Evolutionary conservation across 2,888 invertebrate species (phyloP).

Genomic region (Halocaridina rubra): DNA sequence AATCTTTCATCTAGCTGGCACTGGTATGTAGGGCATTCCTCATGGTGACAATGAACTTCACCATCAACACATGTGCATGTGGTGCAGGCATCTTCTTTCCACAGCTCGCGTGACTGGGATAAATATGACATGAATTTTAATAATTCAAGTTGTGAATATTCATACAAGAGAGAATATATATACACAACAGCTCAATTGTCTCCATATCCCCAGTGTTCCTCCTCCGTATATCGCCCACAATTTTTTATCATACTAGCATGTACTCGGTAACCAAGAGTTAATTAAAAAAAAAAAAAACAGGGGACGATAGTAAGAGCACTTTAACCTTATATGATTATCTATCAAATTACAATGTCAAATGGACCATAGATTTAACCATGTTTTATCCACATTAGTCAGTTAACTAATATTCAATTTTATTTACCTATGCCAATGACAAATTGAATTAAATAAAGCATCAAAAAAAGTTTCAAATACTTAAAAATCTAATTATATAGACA

Average conservation of each 20-base stretch:
- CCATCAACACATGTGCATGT: constrained; percentile 60
- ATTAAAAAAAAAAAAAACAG: not conserved
- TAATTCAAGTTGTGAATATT: not conserved
- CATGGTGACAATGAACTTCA: constrained; percentile 43
- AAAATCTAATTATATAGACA: too few relatives aligned
- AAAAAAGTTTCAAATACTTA: too few relatives aligned
- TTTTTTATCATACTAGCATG: not conserved
- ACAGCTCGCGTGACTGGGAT: constrained; percentile 47
- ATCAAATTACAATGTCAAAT: too few relatives aligned
- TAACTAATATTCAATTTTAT: too few relatives aligned
- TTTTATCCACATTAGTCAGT: too few relatives aligned
- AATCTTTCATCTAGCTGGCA: constrained; percentile 36
- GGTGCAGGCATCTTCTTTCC: constrained; percentile 38
- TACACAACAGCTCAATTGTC: not conserved
- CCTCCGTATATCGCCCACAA: not conserved
- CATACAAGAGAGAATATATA: not conserved
- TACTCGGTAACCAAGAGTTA: not conserved
- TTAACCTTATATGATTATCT: too few relatives aligned
- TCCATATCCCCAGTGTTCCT: not conserved
- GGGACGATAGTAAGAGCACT: too few relatives aligned
- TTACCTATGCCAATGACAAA: too few relatives aligned
- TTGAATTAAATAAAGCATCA: too few relatives aligned
- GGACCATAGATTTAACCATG: too few relatives aligned
- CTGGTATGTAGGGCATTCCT: constrained; percentile 34
- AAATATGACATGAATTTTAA: too few relatives aligned